A percentile compares a stretch with the other conserved stretches of the same genome.
These are phyloP conservation scores for Piscicola geometra DNA, from an alignment of 2,888 invertebrate species.

Conservation along the genomic window DNA sequence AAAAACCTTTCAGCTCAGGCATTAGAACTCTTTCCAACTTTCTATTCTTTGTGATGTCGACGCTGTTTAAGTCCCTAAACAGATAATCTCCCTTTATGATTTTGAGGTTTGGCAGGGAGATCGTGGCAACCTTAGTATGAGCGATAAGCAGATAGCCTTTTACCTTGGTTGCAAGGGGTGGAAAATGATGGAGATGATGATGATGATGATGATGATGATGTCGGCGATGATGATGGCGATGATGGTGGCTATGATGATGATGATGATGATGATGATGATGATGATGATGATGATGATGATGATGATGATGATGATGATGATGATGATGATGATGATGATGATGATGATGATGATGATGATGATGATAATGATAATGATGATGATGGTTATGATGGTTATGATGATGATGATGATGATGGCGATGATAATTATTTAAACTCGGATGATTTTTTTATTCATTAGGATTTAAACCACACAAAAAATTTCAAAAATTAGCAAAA, in stretches of 20 bases:
- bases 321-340: slow-evolving; percentile 17
- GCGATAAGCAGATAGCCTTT: too few species aligned
- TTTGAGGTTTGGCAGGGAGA: neutral
- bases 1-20: neutral
- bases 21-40: neutral
- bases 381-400: slow-evolving; percentile 17
- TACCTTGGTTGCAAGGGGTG: too few species aligned
- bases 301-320: slow-evolving; percentile 1
- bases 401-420: neutral
- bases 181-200: too few species aligned
- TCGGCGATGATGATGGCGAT: too few species aligned
- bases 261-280: slow-evolving; percentile 10
- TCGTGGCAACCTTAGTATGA: too few species aligned
- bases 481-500: too few species aligned
- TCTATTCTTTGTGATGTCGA: neutral
- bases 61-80: neutral
- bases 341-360: neutral
- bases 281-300: slow-evolving; percentile 30
- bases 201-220: too few species aligned
- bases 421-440: neutral
- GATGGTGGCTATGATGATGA: too few species aligned
- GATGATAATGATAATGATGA: neutral
- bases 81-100: neutral
- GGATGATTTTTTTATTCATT: too few species aligned
- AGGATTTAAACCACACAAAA: too few species aligned